Percentiles rank a stretch among this genome's conserved stretches.
Conservation (phyloP, 2,797 vertebrate genomes). For the Microctenopoma stevenorrisi region DNA sequence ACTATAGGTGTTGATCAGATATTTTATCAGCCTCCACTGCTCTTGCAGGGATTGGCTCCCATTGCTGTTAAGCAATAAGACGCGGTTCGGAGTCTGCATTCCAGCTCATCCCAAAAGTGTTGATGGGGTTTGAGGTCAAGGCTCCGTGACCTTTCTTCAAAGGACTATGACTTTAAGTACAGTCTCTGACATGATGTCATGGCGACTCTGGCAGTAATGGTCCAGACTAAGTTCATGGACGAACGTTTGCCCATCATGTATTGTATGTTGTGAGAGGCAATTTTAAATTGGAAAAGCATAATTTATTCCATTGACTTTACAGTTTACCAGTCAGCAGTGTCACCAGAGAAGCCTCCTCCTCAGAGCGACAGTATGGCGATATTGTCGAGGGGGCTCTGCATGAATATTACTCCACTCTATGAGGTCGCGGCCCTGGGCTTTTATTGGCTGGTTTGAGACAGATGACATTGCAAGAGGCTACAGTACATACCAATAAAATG, state of each 20-base stretch:
- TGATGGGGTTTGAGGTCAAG: constrained; percentile 10
- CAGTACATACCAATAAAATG: constrained; percentile 78
- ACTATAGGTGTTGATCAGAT: background rate
- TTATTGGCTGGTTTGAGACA: constrained; percentile 74
- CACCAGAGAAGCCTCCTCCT: constrained; percentile 27
- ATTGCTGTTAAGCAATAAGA: background rate
- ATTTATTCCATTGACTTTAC: background rate
- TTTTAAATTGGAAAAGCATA: background rate
- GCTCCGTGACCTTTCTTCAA: background rate
- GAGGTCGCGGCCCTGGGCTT: constrained; percentile 74
- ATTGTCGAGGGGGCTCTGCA: constrained; percentile 24
- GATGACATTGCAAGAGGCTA: constrained; percentile 76
- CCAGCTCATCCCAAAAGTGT: constrained; percentile 10
- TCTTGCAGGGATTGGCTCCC: background rate
- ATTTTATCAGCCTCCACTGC: background rate
- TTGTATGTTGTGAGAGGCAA: background rate
- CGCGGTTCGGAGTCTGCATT: constrained; percentile 3
- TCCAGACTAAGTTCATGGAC: background rate
- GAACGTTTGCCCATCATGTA: background rate
- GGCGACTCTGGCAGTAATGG: background rate
- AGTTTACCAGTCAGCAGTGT: constrained; percentile 9
- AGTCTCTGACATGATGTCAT: background rate
- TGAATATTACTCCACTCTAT: constrained; percentile 45
- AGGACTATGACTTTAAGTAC: background rate
- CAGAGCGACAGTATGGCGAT: constrained; percentile 9